Conservation (phyloP, 2,797 vertebrate species). For the Spinus olivaceus region DNA sequence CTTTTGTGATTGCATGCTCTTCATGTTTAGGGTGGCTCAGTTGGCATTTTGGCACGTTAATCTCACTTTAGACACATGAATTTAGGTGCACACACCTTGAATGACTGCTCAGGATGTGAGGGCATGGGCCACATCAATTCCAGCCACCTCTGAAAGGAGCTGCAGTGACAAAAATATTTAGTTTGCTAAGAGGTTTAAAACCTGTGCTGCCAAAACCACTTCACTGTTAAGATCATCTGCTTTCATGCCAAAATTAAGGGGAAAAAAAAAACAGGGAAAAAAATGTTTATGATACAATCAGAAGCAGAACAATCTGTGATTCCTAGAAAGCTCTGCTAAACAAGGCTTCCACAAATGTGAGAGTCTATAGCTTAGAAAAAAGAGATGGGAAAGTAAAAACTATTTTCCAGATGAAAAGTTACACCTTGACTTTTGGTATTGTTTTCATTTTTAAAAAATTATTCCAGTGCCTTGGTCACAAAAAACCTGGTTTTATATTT, state of each 20-base stretch:
- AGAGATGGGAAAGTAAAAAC: background rate
- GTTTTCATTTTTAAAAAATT: background rate
- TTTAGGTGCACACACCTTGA: background rate
- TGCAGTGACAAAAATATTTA: background rate
- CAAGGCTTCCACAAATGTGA: background rate
- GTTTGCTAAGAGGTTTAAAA: background rate
- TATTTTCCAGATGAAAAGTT: background rate
- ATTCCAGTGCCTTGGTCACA: background rate
- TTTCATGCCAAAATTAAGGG: background rate
- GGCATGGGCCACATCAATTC: background rate
- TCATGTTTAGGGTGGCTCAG: background rate
- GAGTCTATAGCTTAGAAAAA: background rate
- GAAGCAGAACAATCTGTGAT: background rate
- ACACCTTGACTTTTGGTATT: background rate
- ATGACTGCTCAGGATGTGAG: background rate
- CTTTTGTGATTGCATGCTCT: background rate
- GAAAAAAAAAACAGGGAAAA: background rate
- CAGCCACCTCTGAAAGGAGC: background rate
- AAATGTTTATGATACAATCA: background rate
- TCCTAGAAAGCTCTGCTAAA: conserved; percentile 11
- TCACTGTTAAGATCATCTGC: background rate
- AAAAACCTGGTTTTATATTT: background rate
- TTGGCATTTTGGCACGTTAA: background rate
- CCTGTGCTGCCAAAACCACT: background rate
- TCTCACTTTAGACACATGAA: background rate